Base-by-base conservation (phyloP, 2,797 vertebrate genomes). In the Acanthopagrus latus region DNA sequence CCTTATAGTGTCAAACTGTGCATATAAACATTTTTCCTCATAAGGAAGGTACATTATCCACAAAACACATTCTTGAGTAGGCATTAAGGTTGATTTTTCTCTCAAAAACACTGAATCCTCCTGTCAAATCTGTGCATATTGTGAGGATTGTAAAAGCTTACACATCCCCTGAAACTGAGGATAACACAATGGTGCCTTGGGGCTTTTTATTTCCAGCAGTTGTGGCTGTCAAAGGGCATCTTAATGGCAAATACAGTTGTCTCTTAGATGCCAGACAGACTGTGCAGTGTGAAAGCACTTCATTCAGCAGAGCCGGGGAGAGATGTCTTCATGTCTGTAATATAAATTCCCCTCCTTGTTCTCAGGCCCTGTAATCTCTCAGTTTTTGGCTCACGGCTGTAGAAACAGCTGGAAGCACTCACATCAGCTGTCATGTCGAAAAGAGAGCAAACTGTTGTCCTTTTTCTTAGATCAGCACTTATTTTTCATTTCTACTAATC, bases 371-470 rank as follows among this genome's bases (percentile, higher is more conserved):
- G 71, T 88, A 93, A 93, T 94, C 92, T 89, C 64, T 66, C 78
- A 5, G 5, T 64, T 86, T 84, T 93, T 92, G 93, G 92, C 91
- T 65, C 76, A 57, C 0, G 71, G 80, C 85, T 91, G 70, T 75
- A 90, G 80, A 86, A 86, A 85, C 94, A 95, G 94, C 94, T 95
- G 94, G 93, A 88, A 91, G 78, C 73, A 33, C 85, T 96, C 94
- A 94, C 78, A 90, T 94, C 77, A 84, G 79, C 88, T 81, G 82
- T 91, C 81, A 87, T 41, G 58, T 76, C 52, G 70, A 77, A 80
- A 73, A 90, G 79, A 88, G 77, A 83, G 59, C 63, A 89, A 87
- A 86, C 83, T 86, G 82, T 87, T 87, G 27, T 82, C 57, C 56
- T 63, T 74, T 78, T 76, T 87, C 85, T 52, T 54, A 74, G 83